These are phyloP conservation scores for Lasioglossum lativentre DNA, from an alignment of 2,888 invertebrate species.

Conservation along the genomic window DNA sequence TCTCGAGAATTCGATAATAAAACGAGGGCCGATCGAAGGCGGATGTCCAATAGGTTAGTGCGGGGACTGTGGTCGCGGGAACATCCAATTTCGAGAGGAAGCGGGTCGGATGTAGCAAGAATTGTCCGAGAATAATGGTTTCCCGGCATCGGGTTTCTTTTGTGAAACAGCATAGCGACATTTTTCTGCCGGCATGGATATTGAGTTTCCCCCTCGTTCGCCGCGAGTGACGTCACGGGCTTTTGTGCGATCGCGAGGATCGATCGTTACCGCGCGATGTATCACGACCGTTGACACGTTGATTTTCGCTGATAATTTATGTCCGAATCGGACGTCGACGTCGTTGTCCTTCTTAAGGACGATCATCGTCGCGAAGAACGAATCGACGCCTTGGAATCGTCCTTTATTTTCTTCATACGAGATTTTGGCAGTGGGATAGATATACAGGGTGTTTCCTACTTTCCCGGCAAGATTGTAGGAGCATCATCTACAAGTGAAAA, in stretches of 20 bases:
- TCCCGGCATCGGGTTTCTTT: conserved; percentile 66
- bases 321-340: conserved; percentile 2
- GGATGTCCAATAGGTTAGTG: conserved; percentile 51
- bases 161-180: conserved; percentile 69
- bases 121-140: conserved; percentile 68
- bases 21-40: conserved; percentile 23
- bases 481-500: too few species aligned
- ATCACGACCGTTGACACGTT: conserved; percentile 53
- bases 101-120: conserved; percentile 61
- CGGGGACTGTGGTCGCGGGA: conserved; percentile 20
- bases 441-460: too few species aligned
- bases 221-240: conserved; percentile 37
- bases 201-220: conserved; percentile 46
- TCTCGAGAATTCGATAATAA: conserved; percentile 54
- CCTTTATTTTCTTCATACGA: not conserved
- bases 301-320: conserved; percentile 59
- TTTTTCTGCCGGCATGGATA: conserved; percentile 66
- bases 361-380: not conserved
- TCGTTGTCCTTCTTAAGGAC: conserved; percentile 21
- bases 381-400: not conserved
- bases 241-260: conserved; percentile 52
- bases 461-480: too few species aligned
- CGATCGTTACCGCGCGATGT: conserved; percentile 57
- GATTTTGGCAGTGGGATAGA: not conserved
- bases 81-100: conserved; percentile 65